Evolutionary conservation across 2,797 vertebrate genomes (phyloP).

Genomic region (Diceros bicornis): DNA sequence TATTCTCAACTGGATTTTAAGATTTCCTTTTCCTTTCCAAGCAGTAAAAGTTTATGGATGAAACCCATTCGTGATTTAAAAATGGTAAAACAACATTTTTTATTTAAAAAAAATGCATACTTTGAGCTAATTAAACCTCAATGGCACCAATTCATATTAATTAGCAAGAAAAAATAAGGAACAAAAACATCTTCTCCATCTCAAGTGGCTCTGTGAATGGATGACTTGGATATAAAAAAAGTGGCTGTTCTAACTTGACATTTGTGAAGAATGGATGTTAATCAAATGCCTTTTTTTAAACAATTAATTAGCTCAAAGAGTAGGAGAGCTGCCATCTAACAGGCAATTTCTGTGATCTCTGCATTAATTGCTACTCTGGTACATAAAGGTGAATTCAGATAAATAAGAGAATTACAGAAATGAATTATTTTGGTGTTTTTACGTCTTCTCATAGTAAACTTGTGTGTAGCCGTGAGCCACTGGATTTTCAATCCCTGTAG

Average conservation of each 20-base stretch:
- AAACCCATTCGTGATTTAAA: neutral
- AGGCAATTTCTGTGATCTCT: neutral
- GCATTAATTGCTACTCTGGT: neutral
- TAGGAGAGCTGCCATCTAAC: neutral
- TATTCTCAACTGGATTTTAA: neutral
- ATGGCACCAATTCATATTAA: conserved; percentile 24
- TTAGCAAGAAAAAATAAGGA: conserved; percentile 40
- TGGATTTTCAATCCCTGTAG: neutral
- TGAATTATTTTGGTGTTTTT: neutral
- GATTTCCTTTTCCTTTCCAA: conserved; percentile 35
- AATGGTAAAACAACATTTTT: conserved; percentile 53
- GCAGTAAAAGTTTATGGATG: neutral
- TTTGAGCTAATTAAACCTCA: conserved; percentile 52
- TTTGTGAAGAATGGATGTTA: conserved; percentile 39
- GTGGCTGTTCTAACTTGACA: neutral
- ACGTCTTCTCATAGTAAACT: neutral
- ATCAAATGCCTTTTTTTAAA: neutral
- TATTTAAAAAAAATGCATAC: neutral
- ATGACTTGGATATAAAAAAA: neutral
- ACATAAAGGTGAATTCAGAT: neutral
- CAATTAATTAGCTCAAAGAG: neutral
- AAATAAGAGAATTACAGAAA: neutral
- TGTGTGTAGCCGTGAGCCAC: neutral
- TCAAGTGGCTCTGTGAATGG: neutral
- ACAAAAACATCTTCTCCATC: conserved; percentile 19